Percentiles rank a stretch among this genome's conserved stretches.
Evolutionary conservation across 2,888 invertebrate genomes (phyloP).

Genomic region (Nemoura dubitans): DNA sequence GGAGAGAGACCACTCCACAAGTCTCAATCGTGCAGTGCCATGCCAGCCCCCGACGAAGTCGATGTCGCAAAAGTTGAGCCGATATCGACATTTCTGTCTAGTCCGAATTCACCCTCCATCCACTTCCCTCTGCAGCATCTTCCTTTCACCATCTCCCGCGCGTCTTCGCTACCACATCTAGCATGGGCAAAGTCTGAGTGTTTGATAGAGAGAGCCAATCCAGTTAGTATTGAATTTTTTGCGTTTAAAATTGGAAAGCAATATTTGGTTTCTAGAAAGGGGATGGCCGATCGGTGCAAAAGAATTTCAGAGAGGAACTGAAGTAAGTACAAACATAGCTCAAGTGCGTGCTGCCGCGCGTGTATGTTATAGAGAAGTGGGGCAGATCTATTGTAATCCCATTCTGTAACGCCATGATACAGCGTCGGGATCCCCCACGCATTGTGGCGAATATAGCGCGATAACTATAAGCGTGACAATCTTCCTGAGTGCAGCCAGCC

Average conservation of each 20-base stretch:
- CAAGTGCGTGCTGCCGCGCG: constrained; percentile 7
- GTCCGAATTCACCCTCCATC: neutral
- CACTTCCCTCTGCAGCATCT: neutral
- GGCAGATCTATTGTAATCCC: constrained; percentile 38
- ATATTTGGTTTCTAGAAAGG: constrained; percentile 37
- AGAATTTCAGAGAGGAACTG: constrained; percentile 29
- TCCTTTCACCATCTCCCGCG: constrained; percentile 23
- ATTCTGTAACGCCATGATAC: constrained; percentile 3
- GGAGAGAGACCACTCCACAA: constrained; percentile 14
- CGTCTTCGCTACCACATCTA: neutral
- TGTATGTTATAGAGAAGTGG: constrained; percentile 23
- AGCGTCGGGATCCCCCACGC: neutral
- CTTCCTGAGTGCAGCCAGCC: constrained; percentile 22
- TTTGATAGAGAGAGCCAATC: constrained; percentile 38
- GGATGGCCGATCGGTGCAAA: constrained; percentile 26
- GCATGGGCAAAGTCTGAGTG: constrained; percentile 23
- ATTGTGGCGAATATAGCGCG: neutral
- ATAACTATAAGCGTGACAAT: constrained; percentile 21
- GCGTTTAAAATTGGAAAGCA: constrained; percentile 39
- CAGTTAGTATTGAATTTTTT: constrained; percentile 43
- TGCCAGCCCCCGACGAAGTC: neutral
- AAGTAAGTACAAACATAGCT: constrained; percentile 42
- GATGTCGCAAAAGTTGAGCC: constrained; percentile 32
- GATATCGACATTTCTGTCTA: constrained; percentile 32
- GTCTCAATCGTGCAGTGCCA: neutral